Base-by-base conservation (phyloP, 2,888 invertebrate species). In the Globia sparganii region DNA sequence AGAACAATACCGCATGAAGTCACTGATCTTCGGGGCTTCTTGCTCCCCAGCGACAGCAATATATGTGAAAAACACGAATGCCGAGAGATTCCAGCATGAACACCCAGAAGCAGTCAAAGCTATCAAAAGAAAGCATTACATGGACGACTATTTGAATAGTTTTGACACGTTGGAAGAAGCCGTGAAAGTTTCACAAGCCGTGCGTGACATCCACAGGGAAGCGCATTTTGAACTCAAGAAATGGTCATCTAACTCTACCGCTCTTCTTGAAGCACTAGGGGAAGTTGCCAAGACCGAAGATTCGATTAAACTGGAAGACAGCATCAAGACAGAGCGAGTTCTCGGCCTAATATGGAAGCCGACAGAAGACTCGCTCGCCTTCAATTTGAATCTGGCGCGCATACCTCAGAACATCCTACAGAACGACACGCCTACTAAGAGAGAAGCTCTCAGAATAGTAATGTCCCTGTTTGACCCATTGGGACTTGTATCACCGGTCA, bases 1-100 rank as follows among this genome's bases (percentile, higher is more conserved):
- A 1, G 64, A 64, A 40, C 58, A 58, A 58, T 64, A 64, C 15
- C 37, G 40, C 4, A 64, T 64, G 64, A 64, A 64, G n/a, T 64
- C 64, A 4, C 4, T 64, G 1, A 64, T 64, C 37, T 64, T 40
- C 2, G 40, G 64, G 15, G 64, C 64, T 1, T 37, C 64, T 5
- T 40, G 64, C n/a, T 64, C 64, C 18, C 64, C 64, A 8, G n/a
- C 37, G 4, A 64, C 37, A 8, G 64, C 37, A 6, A 62, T n/a
- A 37, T 64, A 37, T 6, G 25, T 37, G 13, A 62, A 37, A 1
- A 25, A 25, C 34, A 62, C 11, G 11, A 15, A 62, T 13, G 34
- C 62, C 62, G 62, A 25, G 25, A 62, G 25, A 62, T 37, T 46
- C 46, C 46, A 18, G 46, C 46, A 46, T 46, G 15, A 46, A 46